Evolutionary conservation across 53 echinoderm and acorn worm genomes (phyloP).

Genomic region (Holothuria scabra): DNA sequence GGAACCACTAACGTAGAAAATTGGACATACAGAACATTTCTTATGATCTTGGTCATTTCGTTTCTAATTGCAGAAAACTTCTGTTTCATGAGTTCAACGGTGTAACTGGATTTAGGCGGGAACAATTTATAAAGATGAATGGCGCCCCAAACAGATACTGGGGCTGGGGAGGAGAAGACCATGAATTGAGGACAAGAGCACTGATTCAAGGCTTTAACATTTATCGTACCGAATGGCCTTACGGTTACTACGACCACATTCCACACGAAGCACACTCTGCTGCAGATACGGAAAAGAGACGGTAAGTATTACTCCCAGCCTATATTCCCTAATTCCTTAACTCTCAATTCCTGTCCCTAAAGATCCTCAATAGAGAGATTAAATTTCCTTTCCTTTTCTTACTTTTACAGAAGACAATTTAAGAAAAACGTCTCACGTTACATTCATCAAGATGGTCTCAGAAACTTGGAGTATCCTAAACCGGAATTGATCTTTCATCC

Average conservation of each 20-base stretch:
- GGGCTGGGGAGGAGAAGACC: slow-evolving; percentile 35
- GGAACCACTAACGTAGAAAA: too few species aligned
- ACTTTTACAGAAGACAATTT: not conserved
- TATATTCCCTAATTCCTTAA: too few species aligned
- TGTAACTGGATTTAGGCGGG: slow-evolving; percentile 2
- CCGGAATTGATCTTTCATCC: slow-evolving; percentile 26
- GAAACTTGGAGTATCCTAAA: slow-evolving; percentile 1
- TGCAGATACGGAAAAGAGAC: not conserved
- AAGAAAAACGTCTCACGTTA: not conserved
- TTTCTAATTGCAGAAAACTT: not conserved
- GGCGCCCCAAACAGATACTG: slow-evolving; percentile 40
- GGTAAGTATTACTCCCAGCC: too few species aligned
- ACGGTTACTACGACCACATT: slow-evolving; percentile 30
- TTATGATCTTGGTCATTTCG: too few species aligned
- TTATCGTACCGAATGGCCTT: not conserved
- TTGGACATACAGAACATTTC: too few species aligned
- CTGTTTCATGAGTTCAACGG: slow-evolving; percentile 4
- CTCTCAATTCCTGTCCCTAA: too few species aligned
- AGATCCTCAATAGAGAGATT: too few species aligned
- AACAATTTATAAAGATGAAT: slow-evolving; percentile 15
- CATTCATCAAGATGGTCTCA: slow-evolving; percentile 20
- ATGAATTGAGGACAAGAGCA: slow-evolving; percentile 16
- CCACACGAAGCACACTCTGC: not conserved
- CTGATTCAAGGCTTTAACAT: not conserved
- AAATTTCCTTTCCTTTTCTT: not conserved